Base-by-base conservation (phyloP, 2,113 vertebrate genomes). In the Ornithorhynchus anatinus region DNA sequence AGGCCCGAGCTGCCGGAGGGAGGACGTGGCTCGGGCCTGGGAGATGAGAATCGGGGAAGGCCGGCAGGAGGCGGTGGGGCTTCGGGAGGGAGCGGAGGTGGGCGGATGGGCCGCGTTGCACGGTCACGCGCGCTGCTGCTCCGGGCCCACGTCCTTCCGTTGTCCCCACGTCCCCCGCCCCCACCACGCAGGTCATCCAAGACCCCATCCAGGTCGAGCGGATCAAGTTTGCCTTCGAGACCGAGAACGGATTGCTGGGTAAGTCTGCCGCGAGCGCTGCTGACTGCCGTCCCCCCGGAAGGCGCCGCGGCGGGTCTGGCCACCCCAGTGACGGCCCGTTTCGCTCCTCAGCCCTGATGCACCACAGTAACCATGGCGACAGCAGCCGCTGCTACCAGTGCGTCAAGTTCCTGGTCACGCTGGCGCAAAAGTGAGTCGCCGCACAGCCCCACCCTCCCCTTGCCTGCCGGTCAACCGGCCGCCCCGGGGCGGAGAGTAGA, bases 341-440 rank as follows among this genome's bases (percentile, higher is more conserved):
- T 79, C 51, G 53, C 74, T 72, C 50, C 74, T 33, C 89, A 99
- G 98, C 97, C 36, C 87, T 99, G 87, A 99, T 99, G 98, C 98
- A 99, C 70, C 97, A 98, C 88, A 99, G 97, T 81, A 99, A 99
- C 84, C 97, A 98, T 0, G 92, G 97, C 86, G 98, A 99, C 94
- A 99, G 98, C 92, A 95, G 97, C 38, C 97, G 98, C 54, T 99
- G 98, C 89, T 99, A 99, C 83, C 98, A 99, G 89, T 99, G 98
- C 88, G 97, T 99, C 63, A 99, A 99, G 86, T 99, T 99, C 89
- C 94, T 99, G 42, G 96, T 99, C 38, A 98, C 96, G 29, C 90
- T 99, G 80, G 98, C 98, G 81, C 98, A 99, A 73, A 99, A 99
- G 98, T 99, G 88, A 97, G 98, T 96, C 53, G 11, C 29, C 11